phyloP scores from a whole-genome alignment of 2,888 invertebrate species.

The Lottia gigantea region DNA sequence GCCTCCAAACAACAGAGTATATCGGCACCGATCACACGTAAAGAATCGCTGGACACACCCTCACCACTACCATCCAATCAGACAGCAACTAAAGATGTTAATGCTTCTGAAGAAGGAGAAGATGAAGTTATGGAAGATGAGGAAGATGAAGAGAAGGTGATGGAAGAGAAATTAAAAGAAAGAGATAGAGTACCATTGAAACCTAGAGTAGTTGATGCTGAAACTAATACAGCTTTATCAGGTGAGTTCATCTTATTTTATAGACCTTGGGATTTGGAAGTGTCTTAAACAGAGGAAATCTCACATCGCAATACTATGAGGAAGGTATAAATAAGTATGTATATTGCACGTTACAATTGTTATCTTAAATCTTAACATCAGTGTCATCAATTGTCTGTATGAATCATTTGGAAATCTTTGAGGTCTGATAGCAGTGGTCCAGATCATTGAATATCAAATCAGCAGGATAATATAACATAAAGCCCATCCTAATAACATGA shows the following conservation, averaged over 20 bases:
- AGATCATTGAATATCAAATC: too few species aligned
- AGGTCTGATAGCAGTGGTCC: too few species aligned
- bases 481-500: too few species aligned
- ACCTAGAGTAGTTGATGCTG: constrained; percentile 54
- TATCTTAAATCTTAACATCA: too few species aligned
- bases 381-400: too few species aligned
- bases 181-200: constrained; percentile 42
- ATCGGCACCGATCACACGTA: constrained; percentile 50
- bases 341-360: too few species aligned
- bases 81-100: constrained; percentile 27
- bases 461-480: too few species aligned
- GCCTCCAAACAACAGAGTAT: constrained; percentile 50
- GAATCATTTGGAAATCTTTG: too few species aligned
- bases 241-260: constrained; percentile 35
- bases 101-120: constrained; percentile 15
- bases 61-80: constrained; percentile 40
- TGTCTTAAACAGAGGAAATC: too few species aligned
- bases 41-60: constrained; percentile 42
- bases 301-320: too few species aligned
- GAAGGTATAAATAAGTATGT: too few species aligned
- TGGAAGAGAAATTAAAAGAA: constrained; percentile 15
- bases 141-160: constrained; percentile 17
- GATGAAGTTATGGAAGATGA: constrained; percentile 15
- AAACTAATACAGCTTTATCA: constrained; percentile 58
- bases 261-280: background rate